Evolutionary conservation across 1,140 invertebrate genomes (phyloP).

Genomic region (Platorchestia sp.): DNA sequence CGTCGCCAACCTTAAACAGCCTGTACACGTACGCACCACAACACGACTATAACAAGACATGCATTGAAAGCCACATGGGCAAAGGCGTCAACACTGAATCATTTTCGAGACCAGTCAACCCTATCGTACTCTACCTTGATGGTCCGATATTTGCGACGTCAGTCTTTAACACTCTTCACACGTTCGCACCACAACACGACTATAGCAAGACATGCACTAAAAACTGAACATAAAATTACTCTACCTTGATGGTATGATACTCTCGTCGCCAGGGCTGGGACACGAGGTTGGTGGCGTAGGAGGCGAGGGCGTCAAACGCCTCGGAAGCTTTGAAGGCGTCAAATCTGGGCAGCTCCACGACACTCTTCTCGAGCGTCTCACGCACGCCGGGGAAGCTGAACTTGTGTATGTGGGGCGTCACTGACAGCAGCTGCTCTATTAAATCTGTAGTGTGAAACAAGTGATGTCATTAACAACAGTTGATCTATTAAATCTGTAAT

Average conservation of each 20-base stretch:
- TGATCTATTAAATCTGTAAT: not conserved
- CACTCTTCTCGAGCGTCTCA: constrained; percentile 81
- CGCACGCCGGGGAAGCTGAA: constrained; percentile 82
- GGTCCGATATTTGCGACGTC: too few species aligned
- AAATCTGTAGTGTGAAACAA: constrained; percentile 74
- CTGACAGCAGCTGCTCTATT: constrained; percentile 82
- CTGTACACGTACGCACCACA: too few species aligned
- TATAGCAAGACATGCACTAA: not conserved
- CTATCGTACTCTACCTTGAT: too few species aligned
- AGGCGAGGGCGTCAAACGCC: constrained; percentile 86
- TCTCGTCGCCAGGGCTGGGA: constrained; percentile 90
- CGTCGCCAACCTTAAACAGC: too few species aligned
- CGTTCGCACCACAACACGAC: too few species aligned
- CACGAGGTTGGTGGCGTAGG: constrained; percentile 87
- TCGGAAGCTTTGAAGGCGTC: constrained; percentile 83
- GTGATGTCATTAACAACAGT: not conserved
- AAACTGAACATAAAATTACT: not conserved
- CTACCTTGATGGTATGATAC: constrained; percentile 82
- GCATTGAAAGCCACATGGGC: too few species aligned
- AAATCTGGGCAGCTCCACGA: constrained; percentile 79
- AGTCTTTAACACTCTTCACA: too few species aligned
- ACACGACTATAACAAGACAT: too few species aligned
- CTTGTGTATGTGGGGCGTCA: constrained; percentile 84
- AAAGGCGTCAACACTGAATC: too few species aligned
- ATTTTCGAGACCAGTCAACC: too few species aligned